These are phyloP conservation scores for Drosophila saltans DNA, from an alignment of 1,140 invertebrate genomes.

Conservation along the genomic window DNA sequence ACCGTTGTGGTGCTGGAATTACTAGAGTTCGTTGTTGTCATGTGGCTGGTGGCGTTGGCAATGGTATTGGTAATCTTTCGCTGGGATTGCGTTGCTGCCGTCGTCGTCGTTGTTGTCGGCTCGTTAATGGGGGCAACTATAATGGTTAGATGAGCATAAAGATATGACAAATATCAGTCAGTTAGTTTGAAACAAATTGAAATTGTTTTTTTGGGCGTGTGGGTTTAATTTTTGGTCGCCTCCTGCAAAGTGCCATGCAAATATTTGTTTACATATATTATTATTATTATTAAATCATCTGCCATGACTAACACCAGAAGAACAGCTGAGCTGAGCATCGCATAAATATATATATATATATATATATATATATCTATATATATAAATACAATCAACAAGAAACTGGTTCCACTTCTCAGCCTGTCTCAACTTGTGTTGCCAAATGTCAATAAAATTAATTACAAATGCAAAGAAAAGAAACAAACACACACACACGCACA, in stretches of 20 bases:
- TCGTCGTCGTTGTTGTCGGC: constrained; percentile 34
- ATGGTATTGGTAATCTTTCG: constrained; percentile 56
- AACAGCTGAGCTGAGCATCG: constrained; percentile 69
- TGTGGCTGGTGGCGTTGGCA: constrained; percentile 57
- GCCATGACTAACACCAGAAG: constrained; percentile 63
- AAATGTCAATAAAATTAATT: constrained; percentile 79
- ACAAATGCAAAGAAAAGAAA: constrained; percentile 51
- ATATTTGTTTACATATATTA: background rate
- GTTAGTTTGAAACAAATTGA: constrained; percentile 3
- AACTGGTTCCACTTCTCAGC: constrained; percentile 61
- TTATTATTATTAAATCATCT: constrained; percentile 55
- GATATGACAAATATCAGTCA: constrained; percentile 26
- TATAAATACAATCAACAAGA: constrained; percentile 39
- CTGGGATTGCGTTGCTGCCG: constrained; percentile 43
- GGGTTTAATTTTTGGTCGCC: constrained; percentile 41
- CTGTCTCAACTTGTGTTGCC: constrained; percentile 63
- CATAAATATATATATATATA: background rate
- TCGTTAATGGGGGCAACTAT: constrained; percentile 80
- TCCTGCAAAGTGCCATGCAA: constrained; percentile 49
- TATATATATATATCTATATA: background rate
- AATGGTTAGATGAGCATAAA: constrained; percentile 37
- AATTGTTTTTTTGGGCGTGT: constrained; percentile 25
- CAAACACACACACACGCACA: constrained; percentile 22
- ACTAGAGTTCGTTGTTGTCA: constrained; percentile 50
- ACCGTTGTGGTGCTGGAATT: constrained; percentile 52